These are phyloP conservation scores for Apantesis nais DNA, from an alignment of 2,888 invertebrate genomes.

Conservation along the genomic window DNA sequence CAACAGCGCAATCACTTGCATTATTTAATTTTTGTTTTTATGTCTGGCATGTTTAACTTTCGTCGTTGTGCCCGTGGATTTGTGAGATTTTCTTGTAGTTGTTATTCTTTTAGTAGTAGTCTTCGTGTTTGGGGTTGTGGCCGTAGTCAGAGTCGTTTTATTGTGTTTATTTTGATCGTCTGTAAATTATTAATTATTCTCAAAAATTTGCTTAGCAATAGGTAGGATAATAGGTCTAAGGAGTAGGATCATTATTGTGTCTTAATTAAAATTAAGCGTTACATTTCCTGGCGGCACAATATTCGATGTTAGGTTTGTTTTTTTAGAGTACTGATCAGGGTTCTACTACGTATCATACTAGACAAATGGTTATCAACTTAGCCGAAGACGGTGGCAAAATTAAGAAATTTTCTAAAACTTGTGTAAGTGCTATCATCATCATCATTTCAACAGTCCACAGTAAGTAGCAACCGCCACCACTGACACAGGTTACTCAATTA, in stretches of 20 bases:
- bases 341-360: not conserved
- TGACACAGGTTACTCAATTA: no score
- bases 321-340: not conserved
- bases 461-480: no score
- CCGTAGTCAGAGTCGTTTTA: constrained; percentile 12
- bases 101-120: constrained; percentile 11
- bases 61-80: not conserved
- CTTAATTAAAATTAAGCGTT: no score
- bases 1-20: not conserved
- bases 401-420: not conserved
- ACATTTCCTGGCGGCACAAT: not conserved
- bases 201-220: not conserved
- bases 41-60: not conserved
- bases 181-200: not conserved
- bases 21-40: not conserved
- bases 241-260: not conserved
- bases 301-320: not conserved
- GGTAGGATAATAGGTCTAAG: not conserved
- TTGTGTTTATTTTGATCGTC: constrained; percentile 7
- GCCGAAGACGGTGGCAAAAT: not conserved
- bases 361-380: not conserved
- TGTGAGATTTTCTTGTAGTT: not conserved
- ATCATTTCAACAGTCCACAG: no score
- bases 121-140: constrained; percentile 8
- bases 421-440: not conserved